Evolutionary conservation across 2,113 vertebrate genomes (phyloP), one percentile per base, ranked within the genome.

Genomic region (Ciconia stormi): DNA sequence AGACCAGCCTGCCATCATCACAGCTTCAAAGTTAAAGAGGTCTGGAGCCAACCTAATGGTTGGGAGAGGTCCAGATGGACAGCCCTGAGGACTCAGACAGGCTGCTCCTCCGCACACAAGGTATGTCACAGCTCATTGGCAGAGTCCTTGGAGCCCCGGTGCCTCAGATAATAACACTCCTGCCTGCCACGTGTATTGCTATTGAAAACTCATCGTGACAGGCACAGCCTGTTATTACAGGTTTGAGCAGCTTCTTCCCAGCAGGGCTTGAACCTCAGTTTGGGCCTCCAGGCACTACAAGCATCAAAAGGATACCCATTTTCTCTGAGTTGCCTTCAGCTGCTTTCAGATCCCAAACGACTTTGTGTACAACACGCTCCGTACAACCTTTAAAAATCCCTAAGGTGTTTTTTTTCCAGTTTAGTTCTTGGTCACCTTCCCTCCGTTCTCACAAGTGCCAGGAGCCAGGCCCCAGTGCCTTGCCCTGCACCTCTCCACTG

Each of bases 231-330:
- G 96, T 77, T 34, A 12, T 30, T 69, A 56, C 71, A 86, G 95
- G 53, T 89, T 11, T 32, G 91, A 96, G 94, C 94, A 97, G 95
- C 91, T 96, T 93, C 96, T 96, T 86, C 96, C 85, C 96, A 97
- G 96, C 78, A 62, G 96, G 95, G 53, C 53, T 89, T 18, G 70
- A 79, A 81, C 42, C 73, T 85, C 56, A 5, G 25, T 27, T 67
- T 30, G 49, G 71, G 61, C 91, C 89, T 87, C 40, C 73, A 21
- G 94, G 95, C 94, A 58, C 29, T 56, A 49, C 20, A 30, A 93
- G 87, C 87, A 61, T n/a, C 65, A 47, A n/a, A 82, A 82, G 44
- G 44, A 82, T 18, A 47, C 46, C 77, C 20, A 46, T 89, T 72
- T 87, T 11, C 61, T 52, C 40, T 1, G 18, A 29, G 72, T 21